These are phyloP conservation scores for Darevskia mixta DNA, from an alignment of 2,797 vertebrate genomes.

Conservation along the genomic window DNA sequence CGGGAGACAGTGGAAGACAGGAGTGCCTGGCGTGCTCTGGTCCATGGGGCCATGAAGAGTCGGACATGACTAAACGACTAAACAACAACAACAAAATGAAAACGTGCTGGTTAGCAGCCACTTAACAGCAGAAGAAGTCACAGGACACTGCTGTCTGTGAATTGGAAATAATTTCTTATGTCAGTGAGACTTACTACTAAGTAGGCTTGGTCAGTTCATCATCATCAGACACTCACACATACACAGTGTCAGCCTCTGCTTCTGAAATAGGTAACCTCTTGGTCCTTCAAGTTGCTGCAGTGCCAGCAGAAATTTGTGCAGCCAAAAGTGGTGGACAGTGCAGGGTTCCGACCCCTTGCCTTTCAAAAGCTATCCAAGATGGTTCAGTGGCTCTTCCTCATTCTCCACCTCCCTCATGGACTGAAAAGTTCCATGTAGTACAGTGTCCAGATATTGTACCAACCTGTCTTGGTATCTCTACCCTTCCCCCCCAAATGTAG, in stretches of 20 bases:
- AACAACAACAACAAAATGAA: background rate
- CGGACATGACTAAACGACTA: no score
- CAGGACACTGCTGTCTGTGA: conserved; percentile 16
- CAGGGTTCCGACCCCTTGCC: background rate
- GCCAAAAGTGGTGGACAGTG: background rate
- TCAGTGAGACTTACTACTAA: conserved; percentile 1
- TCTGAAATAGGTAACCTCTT: conserved; percentile 15
- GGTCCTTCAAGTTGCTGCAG: background rate
- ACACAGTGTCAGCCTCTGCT: conserved; percentile 35
- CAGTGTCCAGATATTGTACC: background rate
- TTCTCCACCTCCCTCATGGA: background rate
- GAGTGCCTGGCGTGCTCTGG: no score
- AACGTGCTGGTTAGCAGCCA: conserved; percentile 26
- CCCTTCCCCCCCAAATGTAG: background rate
- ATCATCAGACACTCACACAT: background rate
- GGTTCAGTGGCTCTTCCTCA: background rate
- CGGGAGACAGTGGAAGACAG: no score
- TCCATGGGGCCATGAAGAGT: no score
- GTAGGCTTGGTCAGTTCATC: background rate
- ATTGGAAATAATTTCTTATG: conserved; percentile 55
- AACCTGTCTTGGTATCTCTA: background rate
- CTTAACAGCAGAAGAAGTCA: background rate
- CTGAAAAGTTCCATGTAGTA: background rate
- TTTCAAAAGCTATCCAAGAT: background rate
- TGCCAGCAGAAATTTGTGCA: background rate